Evolutionary conservation across 2,113 vertebrate species (phyloP).

Genomic region (Saimiri boliviensis): DNA sequence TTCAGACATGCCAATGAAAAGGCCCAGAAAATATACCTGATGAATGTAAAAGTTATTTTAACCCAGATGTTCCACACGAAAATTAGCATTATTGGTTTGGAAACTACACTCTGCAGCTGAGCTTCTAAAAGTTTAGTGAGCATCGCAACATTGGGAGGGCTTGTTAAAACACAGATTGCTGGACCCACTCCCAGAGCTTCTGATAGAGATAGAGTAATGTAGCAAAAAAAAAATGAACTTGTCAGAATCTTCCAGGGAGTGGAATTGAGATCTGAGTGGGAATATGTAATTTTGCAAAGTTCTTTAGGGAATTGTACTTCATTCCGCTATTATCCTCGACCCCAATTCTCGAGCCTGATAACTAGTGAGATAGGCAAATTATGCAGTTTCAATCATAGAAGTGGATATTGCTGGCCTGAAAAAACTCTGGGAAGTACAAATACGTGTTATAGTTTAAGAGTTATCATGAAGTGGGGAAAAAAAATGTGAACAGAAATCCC

Average conservation of each 20-base stretch:
- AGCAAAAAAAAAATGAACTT: neutral
- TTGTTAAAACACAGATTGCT: neutral
- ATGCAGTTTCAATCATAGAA: neutral
- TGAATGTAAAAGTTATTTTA: neutral
- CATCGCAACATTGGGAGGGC: accelerated
- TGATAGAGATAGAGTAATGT: neutral
- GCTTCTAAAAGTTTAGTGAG: neutral
- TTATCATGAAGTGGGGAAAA: neutral
- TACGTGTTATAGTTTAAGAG: neutral
- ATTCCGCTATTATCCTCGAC: neutral
- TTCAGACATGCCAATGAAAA: neutral
- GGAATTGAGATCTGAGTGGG: neutral
- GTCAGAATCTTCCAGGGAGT: neutral
- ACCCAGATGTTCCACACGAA: neutral
- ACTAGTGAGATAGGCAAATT: neutral
- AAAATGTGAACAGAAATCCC: neutral
- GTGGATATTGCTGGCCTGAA: neutral
- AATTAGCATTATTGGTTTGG: neutral
- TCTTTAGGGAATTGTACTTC: neutral
- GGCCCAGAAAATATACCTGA: neutral
- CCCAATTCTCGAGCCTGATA: neutral
- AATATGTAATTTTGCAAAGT: neutral
- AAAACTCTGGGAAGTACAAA: neutral
- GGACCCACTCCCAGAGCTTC: no score
- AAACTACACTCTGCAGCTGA: neutral